These are phyloP conservation scores for Yoshiicerus persimilis DNA, from an alignment of 1,140 invertebrate species.

Conservation along the genomic window DNA sequence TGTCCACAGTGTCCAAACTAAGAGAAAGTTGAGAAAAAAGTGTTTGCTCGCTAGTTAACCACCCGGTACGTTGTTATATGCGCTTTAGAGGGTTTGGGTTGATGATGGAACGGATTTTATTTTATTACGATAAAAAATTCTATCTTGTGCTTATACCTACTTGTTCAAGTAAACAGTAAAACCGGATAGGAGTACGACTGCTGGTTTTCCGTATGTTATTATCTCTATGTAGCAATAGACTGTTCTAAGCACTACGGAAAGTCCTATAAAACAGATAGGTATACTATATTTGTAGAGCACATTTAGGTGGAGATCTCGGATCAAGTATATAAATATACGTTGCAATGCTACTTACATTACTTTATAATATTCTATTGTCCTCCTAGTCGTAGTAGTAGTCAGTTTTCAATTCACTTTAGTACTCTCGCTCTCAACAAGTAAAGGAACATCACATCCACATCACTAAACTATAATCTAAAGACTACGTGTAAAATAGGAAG, in stretches of 20 bases:
- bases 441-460: neutral
- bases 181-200: neutral
- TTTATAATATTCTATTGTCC: neutral
- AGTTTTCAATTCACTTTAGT: neutral
- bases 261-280: too few relatives aligned
- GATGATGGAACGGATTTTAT: neutral
- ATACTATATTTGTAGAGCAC: neutral
- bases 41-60: neutral
- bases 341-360: neutral
- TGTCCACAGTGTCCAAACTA: neutral
- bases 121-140: neutral
- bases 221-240: neutral
- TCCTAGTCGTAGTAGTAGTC: neutral
- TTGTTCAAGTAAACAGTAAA: neutral
- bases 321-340: too few relatives aligned
- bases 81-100: neutral
- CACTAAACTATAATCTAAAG: neutral
- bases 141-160: neutral
- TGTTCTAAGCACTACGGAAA: too few relatives aligned
- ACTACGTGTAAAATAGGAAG: neutral
- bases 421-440: neutral
- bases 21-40: neutral
- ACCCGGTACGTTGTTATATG: neutral
- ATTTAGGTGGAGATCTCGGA: too few relatives aligned
- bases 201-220: neutral